These are phyloP conservation scores for Pogonus chalceus DNA, from an alignment of 1,140 invertebrate species.

Conservation along the genomic window DNA sequence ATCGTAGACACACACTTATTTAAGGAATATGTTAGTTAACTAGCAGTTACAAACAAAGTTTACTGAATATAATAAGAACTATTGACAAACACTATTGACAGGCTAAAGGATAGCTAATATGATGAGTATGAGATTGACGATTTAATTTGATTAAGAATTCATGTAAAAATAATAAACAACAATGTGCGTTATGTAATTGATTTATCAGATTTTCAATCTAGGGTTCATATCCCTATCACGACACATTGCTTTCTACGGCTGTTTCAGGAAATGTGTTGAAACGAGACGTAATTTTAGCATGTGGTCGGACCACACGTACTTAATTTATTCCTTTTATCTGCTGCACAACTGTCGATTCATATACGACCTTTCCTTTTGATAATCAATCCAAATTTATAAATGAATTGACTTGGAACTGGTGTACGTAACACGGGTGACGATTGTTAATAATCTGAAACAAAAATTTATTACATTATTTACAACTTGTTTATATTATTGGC, in stretches of 20 bases:
- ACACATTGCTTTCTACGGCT: conserved; percentile 70
- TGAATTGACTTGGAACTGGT: neutral
- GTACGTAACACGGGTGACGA: no score
- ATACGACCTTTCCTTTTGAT: neutral
- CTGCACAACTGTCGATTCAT: neutral
- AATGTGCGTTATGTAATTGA: conserved; percentile 20
- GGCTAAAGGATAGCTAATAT: conserved; percentile 9
- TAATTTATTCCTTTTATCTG: conserved; percentile 1
- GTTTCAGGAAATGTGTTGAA: conserved; percentile 76
- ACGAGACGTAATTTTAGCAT: conserved; percentile 82
- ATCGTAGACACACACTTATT: conserved; percentile 6
- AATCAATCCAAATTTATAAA: neutral
- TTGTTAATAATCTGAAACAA: no score
- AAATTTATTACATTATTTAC: no score
- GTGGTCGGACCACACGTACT: conserved; percentile 24
- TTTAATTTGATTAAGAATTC: conserved; percentile 29
- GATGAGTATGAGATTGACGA: conserved; percentile 14
- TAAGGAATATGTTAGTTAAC: neutral
- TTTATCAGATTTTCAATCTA: conserved; percentile 34
- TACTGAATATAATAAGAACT: conserved; percentile 35
- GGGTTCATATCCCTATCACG: conserved; percentile 66
- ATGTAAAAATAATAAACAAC: conserved; percentile 17
- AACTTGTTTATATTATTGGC: no score
- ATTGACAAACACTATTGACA: conserved; percentile 35
- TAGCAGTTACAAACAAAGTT: conserved; percentile 36